A percentile compares a stretch with the other conserved stretches of the same genome.
These are phyloP conservation scores for Thalpophila matura DNA, from an alignment of 2,888 invertebrate species.

Conservation along the genomic window DNA sequence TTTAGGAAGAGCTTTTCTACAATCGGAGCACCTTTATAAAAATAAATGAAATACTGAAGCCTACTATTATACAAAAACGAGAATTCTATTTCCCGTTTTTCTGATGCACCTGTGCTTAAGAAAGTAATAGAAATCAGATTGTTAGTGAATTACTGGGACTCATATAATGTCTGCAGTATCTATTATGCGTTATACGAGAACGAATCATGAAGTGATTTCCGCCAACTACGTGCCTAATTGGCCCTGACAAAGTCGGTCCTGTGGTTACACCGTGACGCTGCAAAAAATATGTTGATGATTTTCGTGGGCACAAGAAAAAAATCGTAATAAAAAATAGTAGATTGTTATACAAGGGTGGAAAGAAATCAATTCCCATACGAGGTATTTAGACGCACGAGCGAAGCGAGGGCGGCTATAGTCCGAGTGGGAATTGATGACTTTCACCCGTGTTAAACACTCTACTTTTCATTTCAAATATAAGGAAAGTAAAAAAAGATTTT, in stretches of 20 bases:
- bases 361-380: too few relatives aligned
- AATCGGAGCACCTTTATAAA: neutral
- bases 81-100: conserved; percentile 1
- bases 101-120: conserved; percentile 35
- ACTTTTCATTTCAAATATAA: too few relatives aligned
- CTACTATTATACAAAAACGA: neutral
- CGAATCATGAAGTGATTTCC: conserved; percentile 72
- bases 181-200: conserved; percentile 59
- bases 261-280: conserved; percentile 62
- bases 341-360: too few relatives aligned
- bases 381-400: too few relatives aligned
- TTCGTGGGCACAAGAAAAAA: too few relatives aligned
- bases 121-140: conserved; percentile 44
- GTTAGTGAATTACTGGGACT: conserved; percentile 66
- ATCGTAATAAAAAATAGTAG: too few relatives aligned
- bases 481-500: too few relatives aligned
- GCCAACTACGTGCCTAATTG: conserved; percentile 70
- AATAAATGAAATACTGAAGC: neutral
- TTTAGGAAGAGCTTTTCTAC: neutral
- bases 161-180: conserved; percentile 51
- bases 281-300: neutral
- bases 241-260: conserved; percentile 52
- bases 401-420: too few relatives aligned
- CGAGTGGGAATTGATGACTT: too few relatives aligned
- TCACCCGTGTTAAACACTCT: too few relatives aligned